phyloP scores from a whole-genome alignment of 1,140 invertebrate genomes.

The Globodera ellingtonae region DNA sequence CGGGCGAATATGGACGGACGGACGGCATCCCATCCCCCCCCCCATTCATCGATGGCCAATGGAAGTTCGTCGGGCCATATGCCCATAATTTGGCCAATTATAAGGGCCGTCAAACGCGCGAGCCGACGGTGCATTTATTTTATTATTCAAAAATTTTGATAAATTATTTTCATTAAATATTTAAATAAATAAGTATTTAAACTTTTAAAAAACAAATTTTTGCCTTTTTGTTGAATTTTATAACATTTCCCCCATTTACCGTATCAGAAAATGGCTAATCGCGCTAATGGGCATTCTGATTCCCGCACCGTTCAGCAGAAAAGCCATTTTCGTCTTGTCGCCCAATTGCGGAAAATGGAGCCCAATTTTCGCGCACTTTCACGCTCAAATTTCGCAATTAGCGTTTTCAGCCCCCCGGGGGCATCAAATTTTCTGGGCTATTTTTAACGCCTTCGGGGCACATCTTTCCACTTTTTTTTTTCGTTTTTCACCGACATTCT shows the following conservation, averaged over 20 bases:
- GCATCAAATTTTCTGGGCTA: background rate
- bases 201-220: background rate
- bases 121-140: background rate
- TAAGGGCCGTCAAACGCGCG: background rate
- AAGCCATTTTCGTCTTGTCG: background rate
- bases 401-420: background rate
- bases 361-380: background rate
- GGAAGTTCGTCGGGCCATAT: background rate
- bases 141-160: too few species aligned
- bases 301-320: background rate
- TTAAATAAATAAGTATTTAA: too few species aligned
- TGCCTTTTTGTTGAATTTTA: too few species aligned
- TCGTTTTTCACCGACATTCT: too few species aligned
- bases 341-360: background rate
- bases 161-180: too few species aligned
- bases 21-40: too few species aligned
- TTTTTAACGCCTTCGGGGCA: too few species aligned
- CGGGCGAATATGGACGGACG: too few species aligned
- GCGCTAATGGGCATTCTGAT: background rate
- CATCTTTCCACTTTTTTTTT: too few species aligned
- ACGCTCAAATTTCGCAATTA: background rate
- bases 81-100: conserved; percentile 20
- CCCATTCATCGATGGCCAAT: background rate
- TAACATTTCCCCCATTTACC: too few species aligned
- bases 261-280: background rate